Percentiles rank a stretch among this genome's conserved stretches.
Conservation (phyloP, 2,113 vertebrate genomes). For the Erythrocercus mccallii region DNA sequence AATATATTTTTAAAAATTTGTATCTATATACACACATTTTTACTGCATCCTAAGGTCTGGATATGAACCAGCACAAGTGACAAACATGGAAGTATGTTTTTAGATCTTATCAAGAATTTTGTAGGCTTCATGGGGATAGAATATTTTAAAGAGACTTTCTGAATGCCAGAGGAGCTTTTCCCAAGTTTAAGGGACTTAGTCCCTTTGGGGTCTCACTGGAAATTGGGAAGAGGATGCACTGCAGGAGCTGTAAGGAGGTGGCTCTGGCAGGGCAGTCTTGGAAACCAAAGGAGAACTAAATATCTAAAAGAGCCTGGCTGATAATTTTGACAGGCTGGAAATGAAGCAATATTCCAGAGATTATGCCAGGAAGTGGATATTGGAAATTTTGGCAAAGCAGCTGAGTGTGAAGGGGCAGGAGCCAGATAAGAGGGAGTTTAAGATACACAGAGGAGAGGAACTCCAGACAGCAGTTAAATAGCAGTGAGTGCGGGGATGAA, state of each 20-base stretch:
- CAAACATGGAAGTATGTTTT: background rate
- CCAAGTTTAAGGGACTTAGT: background rate
- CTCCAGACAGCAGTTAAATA: background rate
- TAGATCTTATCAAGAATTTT: background rate
- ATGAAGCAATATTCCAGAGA: background rate
- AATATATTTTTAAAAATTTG: background rate
- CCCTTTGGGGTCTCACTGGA: background rate
- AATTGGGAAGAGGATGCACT: background rate
- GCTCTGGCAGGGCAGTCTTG: background rate
- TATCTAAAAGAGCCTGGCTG: background rate
- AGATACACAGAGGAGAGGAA: background rate
- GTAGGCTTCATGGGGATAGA: background rate
- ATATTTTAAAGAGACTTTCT: background rate
- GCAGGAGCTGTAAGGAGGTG: background rate
- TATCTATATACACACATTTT: background rate
- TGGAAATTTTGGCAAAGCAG: background rate
- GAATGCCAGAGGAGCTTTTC: background rate
- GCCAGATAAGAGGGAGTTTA: background rate
- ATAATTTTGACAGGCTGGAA: constrained; percentile 12
- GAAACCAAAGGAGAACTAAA: background rate
- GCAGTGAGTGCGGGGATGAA: accelerated
- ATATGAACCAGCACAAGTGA: background rate
- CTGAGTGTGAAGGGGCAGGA: background rate
- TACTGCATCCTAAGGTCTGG: background rate
- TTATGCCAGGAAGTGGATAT: background rate